phyloP scores from a whole-genome alignment of 2,797 vertebrate genomes.

The Sebastes flavidus region DNA sequence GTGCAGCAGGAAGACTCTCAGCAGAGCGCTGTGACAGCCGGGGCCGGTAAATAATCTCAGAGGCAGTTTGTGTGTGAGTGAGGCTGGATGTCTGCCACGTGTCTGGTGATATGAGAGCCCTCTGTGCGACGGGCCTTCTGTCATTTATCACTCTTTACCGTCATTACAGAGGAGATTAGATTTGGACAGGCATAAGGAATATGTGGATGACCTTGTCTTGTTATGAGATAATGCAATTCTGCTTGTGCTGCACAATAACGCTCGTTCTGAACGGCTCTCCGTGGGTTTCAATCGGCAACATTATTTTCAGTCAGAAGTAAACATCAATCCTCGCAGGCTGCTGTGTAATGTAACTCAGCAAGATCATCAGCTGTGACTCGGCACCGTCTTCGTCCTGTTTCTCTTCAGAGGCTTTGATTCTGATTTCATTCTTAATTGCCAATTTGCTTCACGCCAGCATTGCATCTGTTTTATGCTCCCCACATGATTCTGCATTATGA shows the following conservation, averaged over 20 bases:
- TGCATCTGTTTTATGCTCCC: constrained; percentile 52
- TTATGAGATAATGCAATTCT: constrained; percentile 22
- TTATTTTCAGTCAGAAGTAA: background rate
- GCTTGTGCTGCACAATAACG: constrained; percentile 6
- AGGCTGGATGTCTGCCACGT: constrained; percentile 50
- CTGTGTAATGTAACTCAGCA: constrained; percentile 18
- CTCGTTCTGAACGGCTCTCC: background rate
- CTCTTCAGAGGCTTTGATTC: constrained; percentile 7
- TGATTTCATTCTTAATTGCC: constrained; percentile 56
- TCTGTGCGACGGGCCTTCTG: constrained; percentile 32
- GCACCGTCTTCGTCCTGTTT: background rate
- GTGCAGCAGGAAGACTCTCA: constrained; percentile 34
- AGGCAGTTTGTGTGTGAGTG: constrained; percentile 36
- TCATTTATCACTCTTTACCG: constrained; percentile 55
- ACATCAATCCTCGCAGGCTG: background rate
- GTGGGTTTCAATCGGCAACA: constrained; percentile 1
- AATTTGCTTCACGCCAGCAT: constrained; percentile 54
- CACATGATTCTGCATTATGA: background rate
- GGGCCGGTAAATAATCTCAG: constrained; percentile 26
- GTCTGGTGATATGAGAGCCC: constrained; percentile 57
- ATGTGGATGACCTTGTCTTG: constrained; percentile 58
- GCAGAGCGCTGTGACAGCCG: constrained; percentile 45
- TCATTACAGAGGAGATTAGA: constrained; percentile 63
- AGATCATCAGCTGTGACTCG: constrained; percentile 9
- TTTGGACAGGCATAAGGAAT: constrained; percentile 45